Percentiles rank a stretch among this genome's conserved stretches.
Conservation (phyloP, 2,113 vertebrate species). For the Tonatia bakeri region DNA sequence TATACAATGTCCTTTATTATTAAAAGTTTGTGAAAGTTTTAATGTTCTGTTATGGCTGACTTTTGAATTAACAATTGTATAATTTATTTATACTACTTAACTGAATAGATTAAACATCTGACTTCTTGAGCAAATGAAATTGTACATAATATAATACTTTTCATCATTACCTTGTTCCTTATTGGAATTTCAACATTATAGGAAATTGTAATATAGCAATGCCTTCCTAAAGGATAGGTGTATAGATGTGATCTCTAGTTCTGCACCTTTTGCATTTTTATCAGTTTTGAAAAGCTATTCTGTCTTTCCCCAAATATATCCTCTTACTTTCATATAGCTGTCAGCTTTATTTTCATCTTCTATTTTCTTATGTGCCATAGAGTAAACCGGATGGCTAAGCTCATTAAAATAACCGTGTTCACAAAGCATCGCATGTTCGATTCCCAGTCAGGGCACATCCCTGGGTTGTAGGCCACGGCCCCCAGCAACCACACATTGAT, state of each 20-base stretch:
- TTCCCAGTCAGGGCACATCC: too few relatives aligned
- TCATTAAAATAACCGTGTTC: not conserved
- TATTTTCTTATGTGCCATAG: not conserved
- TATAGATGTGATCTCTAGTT: not conserved
- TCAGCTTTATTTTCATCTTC: not conserved
- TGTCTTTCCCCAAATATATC: not conserved
- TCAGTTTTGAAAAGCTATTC: not conserved
- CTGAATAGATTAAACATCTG: not conserved
- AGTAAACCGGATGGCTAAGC: not conserved
- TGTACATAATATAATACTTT: not conserved
- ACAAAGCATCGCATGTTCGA: too few relatives aligned
- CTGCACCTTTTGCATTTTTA: not conserved
- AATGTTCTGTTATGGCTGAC: not conserved
- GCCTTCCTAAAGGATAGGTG: fast-evolving
- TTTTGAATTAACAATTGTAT: not conserved
- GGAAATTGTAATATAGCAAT: not conserved
- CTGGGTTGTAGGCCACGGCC: too few relatives aligned
- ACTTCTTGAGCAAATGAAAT: not conserved
- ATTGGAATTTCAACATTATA: not conserved
- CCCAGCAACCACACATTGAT: too few relatives aligned
- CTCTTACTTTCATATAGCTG: not conserved
- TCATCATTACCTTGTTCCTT: not conserved
- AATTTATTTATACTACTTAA: not conserved
- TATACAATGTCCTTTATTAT: not conserved
- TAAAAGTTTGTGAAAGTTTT: not conserved